phyloP scores from a whole-genome alignment of 92 coral and sea anemone genomes.

The Scolanthus callimorphus region DNA sequence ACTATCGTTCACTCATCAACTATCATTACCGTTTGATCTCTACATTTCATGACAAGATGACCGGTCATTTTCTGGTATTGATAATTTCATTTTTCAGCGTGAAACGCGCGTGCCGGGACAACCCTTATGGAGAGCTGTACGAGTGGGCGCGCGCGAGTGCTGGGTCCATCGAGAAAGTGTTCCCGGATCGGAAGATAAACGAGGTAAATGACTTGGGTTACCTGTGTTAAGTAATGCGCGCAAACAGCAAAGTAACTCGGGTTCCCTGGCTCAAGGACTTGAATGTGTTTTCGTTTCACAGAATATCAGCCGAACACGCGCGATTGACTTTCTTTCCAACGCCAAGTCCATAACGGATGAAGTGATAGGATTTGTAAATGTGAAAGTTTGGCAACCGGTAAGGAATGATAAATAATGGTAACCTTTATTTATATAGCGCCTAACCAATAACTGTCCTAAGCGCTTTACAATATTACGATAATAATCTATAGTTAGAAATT shows the following conservation, averaged over 20 bases:
- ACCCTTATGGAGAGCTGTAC: slow-evolving; percentile 45
- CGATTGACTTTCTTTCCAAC: slow-evolving; percentile 80
- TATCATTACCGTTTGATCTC: no score
- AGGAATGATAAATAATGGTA: no score
- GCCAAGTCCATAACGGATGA: slow-evolving; percentile 85
- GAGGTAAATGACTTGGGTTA: no score
- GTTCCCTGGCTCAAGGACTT: no score
- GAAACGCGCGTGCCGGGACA: slow-evolving; percentile 43
- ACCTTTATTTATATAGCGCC: no score
- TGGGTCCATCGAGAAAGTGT: slow-evolving; percentile 62
- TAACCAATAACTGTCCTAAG: not conserved
- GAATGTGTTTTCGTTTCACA: slow-evolving; percentile 10
- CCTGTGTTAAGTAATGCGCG: no score
- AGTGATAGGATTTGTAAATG: slow-evolving; percentile 63
- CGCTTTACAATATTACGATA: not conserved
- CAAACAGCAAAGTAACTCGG: no score
- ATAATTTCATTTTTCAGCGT: slow-evolving; percentile 46
- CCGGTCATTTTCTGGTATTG: no score
- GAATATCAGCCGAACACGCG: slow-evolving; percentile 65
- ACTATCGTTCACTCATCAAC: no score
- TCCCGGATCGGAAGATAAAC: slow-evolving; percentile 70
- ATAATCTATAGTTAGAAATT: not conserved
- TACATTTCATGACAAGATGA: no score
- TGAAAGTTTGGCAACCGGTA: slow-evolving; percentile 55
- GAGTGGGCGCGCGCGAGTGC: slow-evolving; percentile 43